These are phyloP conservation scores for Phorcus lineatus DNA, from an alignment of 2,888 invertebrate species.

Conservation along the genomic window DNA sequence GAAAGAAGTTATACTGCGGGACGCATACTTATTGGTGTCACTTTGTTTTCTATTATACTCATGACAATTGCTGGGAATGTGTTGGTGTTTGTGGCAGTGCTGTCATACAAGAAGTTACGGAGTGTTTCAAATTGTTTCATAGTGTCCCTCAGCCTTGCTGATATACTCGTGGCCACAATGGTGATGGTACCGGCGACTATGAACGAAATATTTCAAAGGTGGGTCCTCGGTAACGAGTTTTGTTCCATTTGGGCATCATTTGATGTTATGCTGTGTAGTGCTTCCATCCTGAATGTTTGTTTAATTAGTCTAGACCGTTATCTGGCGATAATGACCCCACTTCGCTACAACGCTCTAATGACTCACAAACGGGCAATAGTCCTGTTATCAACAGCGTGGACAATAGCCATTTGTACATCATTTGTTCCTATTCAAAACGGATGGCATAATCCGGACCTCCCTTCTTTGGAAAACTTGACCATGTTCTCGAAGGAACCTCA, in stretches of 20 bases:
- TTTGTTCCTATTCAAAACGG: slow-evolving; percentile 66
- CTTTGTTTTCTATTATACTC: slow-evolving; percentile 50
- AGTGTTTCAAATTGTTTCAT: slow-evolving; percentile 67
- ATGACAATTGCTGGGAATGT: slow-evolving; percentile 58
- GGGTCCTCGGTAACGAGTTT: slow-evolving; percentile 55
- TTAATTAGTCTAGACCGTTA: slow-evolving; percentile 66
- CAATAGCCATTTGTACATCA: slow-evolving; percentile 60
- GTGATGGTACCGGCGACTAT: slow-evolving; percentile 66
- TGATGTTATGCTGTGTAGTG: slow-evolving; percentile 67
- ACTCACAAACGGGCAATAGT: slow-evolving; percentile 51
- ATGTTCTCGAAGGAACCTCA: slow-evolving; percentile 51
- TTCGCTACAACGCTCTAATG: slow-evolving; percentile 62
- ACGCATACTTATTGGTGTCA: slow-evolving; percentile 45
- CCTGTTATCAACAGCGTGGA: slow-evolving; percentile 55
- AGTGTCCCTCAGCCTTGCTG: slow-evolving; percentile 61
- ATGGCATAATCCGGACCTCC: slow-evolving; percentile 57
- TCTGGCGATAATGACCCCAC: slow-evolving; percentile 64
- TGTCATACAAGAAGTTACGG: slow-evolving; percentile 52
- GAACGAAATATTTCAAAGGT: slow-evolving; percentile 58
- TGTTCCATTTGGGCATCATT: slow-evolving; percentile 67
- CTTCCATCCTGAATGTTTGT: slow-evolving; percentile 66
- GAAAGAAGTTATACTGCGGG: slow-evolving; percentile 24
- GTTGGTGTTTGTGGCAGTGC: slow-evolving; percentile 58
- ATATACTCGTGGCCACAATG: slow-evolving; percentile 62
- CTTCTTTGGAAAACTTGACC: slow-evolving; percentile 61